Percentiles rank a stretch among this genome's conserved stretches.
These are phyloP conservation scores for Macrobrachium nipponense DNA, from an alignment of 1,140 invertebrate species.

Conservation along the genomic window DNA sequence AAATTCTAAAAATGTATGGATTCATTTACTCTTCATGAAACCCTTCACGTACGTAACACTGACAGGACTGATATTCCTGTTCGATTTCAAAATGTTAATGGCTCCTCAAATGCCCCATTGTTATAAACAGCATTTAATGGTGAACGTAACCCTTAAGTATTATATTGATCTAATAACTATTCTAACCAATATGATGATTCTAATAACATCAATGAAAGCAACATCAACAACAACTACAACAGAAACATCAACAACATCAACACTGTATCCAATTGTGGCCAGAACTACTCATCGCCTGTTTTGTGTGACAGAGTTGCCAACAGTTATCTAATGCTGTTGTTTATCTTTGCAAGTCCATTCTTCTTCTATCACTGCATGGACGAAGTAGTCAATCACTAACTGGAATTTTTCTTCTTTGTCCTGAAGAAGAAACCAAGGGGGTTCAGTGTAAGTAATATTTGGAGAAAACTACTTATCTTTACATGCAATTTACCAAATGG, in stretches of 20 bases:
- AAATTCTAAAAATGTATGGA: no score
- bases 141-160: no score
- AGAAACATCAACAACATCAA: no score
- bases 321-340: constrained; percentile 15
- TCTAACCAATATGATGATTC: neutral
- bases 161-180: neutral
- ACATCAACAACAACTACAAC: no score
- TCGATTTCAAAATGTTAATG: no score
- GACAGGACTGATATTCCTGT: no score
- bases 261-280: no score
- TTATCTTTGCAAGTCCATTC: constrained; percentile 44
- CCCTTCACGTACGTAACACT: no score
- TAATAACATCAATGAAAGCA: neutral
- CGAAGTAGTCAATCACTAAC: constrained; percentile 34
- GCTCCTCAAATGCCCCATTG: no score
- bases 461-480: neutral
- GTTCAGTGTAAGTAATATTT: constrained; percentile 32
- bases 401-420: constrained; percentile 34
- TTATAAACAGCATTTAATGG: no score
- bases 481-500: no score
- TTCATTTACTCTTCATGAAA: no score
- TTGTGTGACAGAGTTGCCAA: neutral
- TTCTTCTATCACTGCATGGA: constrained; percentile 41
- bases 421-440: constrained; percentile 29
- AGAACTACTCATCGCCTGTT: neutral